Percentiles rank a stretch among this genome's conserved stretches.
Conservation (phyloP, 2,113 vertebrate genomes). For the Galeopterus variegatus region DNA sequence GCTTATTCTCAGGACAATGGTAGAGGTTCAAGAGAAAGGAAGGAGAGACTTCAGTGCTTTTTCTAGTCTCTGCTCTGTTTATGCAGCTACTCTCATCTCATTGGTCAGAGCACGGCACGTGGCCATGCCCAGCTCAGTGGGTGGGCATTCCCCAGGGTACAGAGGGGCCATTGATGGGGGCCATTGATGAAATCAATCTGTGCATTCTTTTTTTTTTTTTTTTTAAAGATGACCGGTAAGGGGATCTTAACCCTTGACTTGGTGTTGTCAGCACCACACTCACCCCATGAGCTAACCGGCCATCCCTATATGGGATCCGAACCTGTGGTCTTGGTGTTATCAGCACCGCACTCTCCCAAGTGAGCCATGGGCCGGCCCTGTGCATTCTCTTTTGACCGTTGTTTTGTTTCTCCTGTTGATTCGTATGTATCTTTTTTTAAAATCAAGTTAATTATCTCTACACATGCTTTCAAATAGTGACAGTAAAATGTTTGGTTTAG, state of each 20-base stretch:
- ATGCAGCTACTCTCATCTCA: background rate
- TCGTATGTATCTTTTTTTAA: background rate
- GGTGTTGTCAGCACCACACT: no score
- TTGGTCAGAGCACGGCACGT: background rate
- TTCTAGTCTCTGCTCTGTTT: background rate
- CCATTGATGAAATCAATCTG: background rate
- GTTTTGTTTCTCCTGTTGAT: background rate
- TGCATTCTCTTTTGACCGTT: background rate
- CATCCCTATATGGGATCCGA: no score
- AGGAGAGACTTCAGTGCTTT: background rate
- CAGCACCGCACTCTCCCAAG: no score
- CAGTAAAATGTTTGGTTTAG: background rate
- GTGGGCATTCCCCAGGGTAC: background rate
- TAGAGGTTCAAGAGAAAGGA: background rate
- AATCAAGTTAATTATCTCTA: background rate
- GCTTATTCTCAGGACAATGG: background rate
- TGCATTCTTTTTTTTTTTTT: no score
- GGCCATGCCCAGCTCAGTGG: background rate
- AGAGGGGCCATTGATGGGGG: background rate
- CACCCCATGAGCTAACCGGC: no score
- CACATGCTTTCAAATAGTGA: background rate
- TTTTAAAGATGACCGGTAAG: no score
- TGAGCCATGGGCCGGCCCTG: background rate
- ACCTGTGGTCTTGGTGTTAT: no score
- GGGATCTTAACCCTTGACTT: no score